phyloP scores from a whole-genome alignment of 2,113 vertebrate species.

The Eubucco bourcierii region DNA sequence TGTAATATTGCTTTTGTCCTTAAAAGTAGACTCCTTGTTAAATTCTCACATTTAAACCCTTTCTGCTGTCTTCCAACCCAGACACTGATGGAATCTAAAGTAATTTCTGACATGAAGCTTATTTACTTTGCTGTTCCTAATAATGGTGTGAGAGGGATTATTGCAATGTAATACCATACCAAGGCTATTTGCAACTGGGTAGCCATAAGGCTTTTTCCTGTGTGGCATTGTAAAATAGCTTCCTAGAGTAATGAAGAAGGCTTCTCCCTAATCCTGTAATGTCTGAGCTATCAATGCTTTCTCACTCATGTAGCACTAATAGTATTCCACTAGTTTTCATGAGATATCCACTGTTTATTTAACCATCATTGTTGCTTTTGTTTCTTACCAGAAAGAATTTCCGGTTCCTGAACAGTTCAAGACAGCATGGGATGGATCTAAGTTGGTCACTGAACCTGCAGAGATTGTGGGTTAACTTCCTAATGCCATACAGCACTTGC shows the following conservation, averaged over 20 bases:
- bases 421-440: slow-evolving; percentile 93
- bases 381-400: slow-evolving; percentile 89
- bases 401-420: slow-evolving; percentile 98
- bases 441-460: slow-evolving; percentile 92
- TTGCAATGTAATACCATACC: not conserved
- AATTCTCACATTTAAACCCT: not conserved
- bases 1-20: not conserved
- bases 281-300: slow-evolving; percentile 40
- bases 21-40: not conserved
- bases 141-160: slow-evolving; percentile 38
- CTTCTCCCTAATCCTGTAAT: slow-evolving; percentile 10
- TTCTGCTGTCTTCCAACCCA: slow-evolving; percentile 6
- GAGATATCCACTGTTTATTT: slow-evolving; percentile 33
- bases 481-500: not conserved
- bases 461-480: slow-evolving; percentile 89
- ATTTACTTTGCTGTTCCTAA: slow-evolving; percentile 30
- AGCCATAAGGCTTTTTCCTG: slow-evolving; percentile 36
- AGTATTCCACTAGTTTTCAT: slow-evolving; percentile 40
- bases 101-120: not conserved
- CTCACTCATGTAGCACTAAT: slow-evolving; percentile 6
- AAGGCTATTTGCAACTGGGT: slow-evolving; percentile 3
- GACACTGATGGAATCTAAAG: slow-evolving; percentile 18
- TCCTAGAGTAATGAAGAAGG: slow-evolving; percentile 45
- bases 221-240: slow-evolving; percentile 29
- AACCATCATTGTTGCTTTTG: slow-evolving; percentile 60